Conservation (phyloP, 1,140 invertebrate genomes). For the Sminthurides bifidus region DNA sequence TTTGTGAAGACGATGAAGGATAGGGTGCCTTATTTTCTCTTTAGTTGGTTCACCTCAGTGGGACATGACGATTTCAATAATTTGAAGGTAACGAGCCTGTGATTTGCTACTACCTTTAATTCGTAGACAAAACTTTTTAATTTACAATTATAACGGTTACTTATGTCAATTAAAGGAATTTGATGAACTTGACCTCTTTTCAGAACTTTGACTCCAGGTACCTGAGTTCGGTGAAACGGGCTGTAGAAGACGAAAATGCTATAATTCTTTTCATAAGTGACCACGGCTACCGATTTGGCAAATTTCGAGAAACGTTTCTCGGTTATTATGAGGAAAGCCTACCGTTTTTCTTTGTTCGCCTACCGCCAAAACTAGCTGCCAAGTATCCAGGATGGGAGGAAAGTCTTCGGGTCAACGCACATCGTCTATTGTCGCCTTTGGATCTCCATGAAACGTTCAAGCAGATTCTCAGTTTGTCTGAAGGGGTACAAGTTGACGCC, state of each 20-base stretch:
- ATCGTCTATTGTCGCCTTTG: slow-evolving; percentile 25
- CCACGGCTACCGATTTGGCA: slow-evolving; percentile 30
- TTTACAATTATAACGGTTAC: too few relatives aligned
- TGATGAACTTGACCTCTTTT: too few relatives aligned
- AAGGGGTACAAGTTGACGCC: too few relatives aligned
- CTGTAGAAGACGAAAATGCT: slow-evolving; percentile 18
- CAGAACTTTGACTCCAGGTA: neutral
- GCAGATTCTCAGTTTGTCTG: slow-evolving; percentile 12
- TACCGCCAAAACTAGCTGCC: slow-evolving; percentile 14
- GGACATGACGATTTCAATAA: slow-evolving; percentile 28
- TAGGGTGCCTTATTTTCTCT: slow-evolving; percentile 21
- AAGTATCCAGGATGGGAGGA: slow-evolving; percentile 12
- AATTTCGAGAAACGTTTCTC: slow-evolving; percentile 28
- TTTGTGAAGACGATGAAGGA: neutral
- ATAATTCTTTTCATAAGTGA: slow-evolving; percentile 32
- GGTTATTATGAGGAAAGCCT: slow-evolving; percentile 32
- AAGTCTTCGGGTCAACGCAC: slow-evolving; percentile 16
- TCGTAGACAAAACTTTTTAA: too few relatives aligned
- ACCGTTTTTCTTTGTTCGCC: slow-evolving; percentile 30
- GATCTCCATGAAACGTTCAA: slow-evolving; percentile 29
- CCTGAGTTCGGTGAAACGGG: slow-evolving; percentile 2
- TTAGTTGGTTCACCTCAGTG: slow-evolving; percentile 29
- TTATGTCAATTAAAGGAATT: too few relatives aligned
- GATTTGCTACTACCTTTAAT: too few relatives aligned
- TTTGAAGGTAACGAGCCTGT: slow-evolving; percentile 22